Conservation (phyloP, 2,113 vertebrate genomes). For the Pipra filicauda region DNA sequence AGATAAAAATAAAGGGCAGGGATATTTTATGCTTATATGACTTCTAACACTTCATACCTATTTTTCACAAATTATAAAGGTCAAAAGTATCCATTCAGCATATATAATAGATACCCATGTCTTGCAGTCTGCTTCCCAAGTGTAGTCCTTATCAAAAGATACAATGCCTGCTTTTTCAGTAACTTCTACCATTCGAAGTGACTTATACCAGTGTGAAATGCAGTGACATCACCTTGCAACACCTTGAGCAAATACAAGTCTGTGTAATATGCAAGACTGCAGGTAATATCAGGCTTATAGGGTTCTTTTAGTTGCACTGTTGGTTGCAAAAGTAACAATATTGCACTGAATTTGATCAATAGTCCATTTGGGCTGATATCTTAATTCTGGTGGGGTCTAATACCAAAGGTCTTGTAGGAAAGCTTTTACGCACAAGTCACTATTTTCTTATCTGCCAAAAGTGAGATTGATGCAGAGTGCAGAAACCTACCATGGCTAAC, state of each 20-base stretch:
- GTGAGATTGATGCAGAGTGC: not conserved
- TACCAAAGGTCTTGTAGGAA: not conserved
- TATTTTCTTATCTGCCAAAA: not conserved
- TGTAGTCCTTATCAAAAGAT: not conserved
- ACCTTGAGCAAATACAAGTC: not conserved
- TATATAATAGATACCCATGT: accelerated
- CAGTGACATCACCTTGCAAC: not conserved
- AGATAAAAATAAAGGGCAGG: not conserved
- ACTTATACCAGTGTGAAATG: not conserved
- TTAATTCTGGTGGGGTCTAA: not conserved
- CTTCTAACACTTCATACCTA: not conserved
- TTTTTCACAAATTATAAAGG: not conserved
- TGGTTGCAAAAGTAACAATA: not conserved
- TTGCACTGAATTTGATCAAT: not conserved
- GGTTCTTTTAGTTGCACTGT: not conserved
- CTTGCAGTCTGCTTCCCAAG: not conserved
- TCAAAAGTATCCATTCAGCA: not conserved
- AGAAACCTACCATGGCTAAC: not conserved
- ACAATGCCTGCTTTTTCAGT: not conserved
- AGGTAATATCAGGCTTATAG: not conserved
- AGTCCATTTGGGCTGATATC: not conserved
- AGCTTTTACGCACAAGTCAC: not conserved
- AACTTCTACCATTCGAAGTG: not conserved
- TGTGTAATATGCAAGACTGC: not conserved
- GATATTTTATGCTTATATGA: not conserved